phyloP scores from a whole-genome alignment of 2,113 vertebrate species.

The Bos taurus region DNA sequence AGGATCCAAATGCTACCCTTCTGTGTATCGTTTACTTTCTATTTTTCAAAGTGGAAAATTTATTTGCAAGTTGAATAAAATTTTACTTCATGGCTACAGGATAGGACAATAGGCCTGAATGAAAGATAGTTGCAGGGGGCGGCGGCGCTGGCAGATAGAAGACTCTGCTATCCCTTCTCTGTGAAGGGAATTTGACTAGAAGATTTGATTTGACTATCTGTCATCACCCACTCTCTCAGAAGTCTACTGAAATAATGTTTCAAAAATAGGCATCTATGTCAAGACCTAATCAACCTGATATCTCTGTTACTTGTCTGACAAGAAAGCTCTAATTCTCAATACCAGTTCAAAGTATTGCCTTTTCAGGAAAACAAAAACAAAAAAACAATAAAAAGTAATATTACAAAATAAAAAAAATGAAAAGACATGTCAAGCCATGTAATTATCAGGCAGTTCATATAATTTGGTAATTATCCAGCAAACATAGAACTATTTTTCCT shows the following conservation, averaged over 20 bases:
- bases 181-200: not conserved
- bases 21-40: not conserved
- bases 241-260: not conserved
- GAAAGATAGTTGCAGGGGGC: not conserved
- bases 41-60: not conserved
- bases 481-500: not conserved
- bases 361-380: not conserved
- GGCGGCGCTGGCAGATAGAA: not conserved
- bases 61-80: not conserved
- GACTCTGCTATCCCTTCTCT: not conserved
- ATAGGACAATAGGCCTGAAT: not conserved
- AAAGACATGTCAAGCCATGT: not conserved
- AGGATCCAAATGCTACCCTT: not conserved
- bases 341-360: not conserved
- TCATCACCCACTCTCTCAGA: not conserved
- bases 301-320: not conserved
- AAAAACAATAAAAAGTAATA: not conserved
- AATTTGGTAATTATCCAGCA: conserved; percentile 27
- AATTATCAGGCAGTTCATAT: conserved; percentile 21
- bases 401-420: conserved; percentile 16
- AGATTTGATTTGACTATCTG: not conserved
- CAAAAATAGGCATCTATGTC: not conserved
- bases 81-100: not conserved
- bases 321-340: conserved; percentile 22
- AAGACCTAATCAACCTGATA: not conserved